These are phyloP conservation scores for Caenorhabditis tropicalis DNA, from an alignment of 1,140 invertebrate species.

Conservation along the genomic window DNA sequence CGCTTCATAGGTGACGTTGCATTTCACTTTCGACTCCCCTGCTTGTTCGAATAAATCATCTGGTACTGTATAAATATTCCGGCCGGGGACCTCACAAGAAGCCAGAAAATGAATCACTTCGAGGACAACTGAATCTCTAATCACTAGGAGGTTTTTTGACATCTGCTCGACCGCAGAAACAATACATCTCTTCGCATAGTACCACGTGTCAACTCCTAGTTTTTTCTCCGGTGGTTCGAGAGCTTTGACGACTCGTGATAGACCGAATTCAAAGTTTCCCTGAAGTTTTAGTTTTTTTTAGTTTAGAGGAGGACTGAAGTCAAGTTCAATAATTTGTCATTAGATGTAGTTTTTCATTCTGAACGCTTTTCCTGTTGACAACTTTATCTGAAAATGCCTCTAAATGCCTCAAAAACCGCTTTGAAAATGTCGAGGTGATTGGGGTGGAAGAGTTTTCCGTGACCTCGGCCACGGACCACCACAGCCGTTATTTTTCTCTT, in stretches of 20 bases:
- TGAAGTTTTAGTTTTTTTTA: constrained; percentile 5
- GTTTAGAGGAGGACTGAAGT: too few species aligned
- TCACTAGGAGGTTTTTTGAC: constrained; percentile 81
- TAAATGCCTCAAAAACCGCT: too few species aligned
- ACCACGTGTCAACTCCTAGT: constrained; percentile 94
- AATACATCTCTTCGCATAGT: constrained; percentile 92
- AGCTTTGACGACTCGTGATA: constrained; percentile 94
- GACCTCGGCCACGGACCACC: too few species aligned
- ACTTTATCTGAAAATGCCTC: too few species aligned
- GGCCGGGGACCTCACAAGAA: not conserved
- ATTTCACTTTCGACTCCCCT: constrained; percentile 17
- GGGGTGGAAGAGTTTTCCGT: too few species aligned
- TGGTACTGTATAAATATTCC: constrained; percentile 11
- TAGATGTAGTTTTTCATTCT: too few species aligned
- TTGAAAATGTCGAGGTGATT: too few species aligned
- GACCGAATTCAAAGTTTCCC: constrained; percentile 98
- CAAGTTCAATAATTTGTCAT: too few species aligned
- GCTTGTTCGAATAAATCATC: constrained; percentile 30
- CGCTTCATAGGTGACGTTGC: constrained; percentile 10
- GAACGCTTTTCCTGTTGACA: too few species aligned
- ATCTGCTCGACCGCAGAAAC: constrained; percentile 87
- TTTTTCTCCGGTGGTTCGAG: constrained; percentile 94
- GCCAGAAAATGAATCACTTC: not conserved
- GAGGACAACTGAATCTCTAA: constrained; percentile 77
- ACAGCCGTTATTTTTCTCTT: too few species aligned